Evolutionary conservation across 2,113 vertebrate genomes (phyloP).

Genomic region (Carollia perspicillata): DNA sequence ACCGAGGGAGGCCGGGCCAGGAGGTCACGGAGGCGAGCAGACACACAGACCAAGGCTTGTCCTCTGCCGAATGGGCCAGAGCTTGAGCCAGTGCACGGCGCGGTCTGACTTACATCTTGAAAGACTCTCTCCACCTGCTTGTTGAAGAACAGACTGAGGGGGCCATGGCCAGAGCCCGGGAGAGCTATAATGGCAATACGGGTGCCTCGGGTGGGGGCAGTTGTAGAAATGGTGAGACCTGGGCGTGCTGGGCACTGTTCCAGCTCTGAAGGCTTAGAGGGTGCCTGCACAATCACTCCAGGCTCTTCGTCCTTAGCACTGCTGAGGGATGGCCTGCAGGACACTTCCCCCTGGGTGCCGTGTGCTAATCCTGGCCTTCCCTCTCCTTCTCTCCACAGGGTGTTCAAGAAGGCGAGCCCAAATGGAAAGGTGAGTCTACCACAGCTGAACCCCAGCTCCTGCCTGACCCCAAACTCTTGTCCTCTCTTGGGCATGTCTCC

Average conservation of each 20-base stretch:
- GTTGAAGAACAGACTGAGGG: background rate
- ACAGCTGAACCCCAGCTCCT: accelerated
- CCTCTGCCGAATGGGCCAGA: accelerated
- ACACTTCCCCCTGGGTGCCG: background rate
- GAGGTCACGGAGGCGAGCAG: background rate
- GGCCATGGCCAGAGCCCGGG: background rate
- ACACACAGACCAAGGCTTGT: background rate
- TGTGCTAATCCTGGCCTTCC: background rate
- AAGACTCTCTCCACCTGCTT: background rate
- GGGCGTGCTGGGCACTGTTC: background rate
- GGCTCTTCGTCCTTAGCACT: background rate
- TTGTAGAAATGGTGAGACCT: background rate
- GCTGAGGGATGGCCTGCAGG: background rate
- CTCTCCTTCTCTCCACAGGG: conserved; percentile 80
- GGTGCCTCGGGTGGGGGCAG: background rate
- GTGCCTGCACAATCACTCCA: background rate
- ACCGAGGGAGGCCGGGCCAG: accelerated
- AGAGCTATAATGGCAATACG: accelerated
- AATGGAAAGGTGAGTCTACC: conserved; percentile 82
- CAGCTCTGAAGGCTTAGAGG: background rate
- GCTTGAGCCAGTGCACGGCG: background rate
- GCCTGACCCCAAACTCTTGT: background rate
- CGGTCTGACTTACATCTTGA: background rate
- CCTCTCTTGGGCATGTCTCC: background rate
- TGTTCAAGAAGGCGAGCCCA: conserved; percentile 93